phyloP scores from a whole-genome alignment of 2,113 vertebrate species.

The Takifugu bimaculatus region DNA sequence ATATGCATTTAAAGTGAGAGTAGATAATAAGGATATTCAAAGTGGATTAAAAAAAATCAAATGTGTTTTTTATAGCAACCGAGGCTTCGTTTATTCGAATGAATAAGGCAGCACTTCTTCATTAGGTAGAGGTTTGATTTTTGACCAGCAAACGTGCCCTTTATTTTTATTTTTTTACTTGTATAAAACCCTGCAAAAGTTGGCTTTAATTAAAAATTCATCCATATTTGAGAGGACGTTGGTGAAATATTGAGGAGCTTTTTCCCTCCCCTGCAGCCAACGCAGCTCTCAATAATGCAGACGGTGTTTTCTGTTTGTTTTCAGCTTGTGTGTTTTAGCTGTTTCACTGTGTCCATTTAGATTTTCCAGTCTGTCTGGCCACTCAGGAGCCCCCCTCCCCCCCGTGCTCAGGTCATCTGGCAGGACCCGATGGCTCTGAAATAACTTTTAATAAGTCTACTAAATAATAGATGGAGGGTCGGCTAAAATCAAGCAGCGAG shows the following conservation, averaged over 20 bases:
- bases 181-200: slow-evolving; percentile 41
- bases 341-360: slow-evolving; percentile 72
- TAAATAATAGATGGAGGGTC: slow-evolving; percentile 79
- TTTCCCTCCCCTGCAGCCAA: slow-evolving; percentile 66
- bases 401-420: slow-evolving; percentile 73
- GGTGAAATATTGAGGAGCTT: slow-evolving; percentile 74
- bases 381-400: slow-evolving; percentile 58
- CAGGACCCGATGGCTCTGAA: slow-evolving; percentile 75
- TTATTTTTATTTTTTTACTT: slow-evolving; percentile 15
- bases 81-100: background rate
- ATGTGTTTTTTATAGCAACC: too few relatives aligned
- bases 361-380: slow-evolving; percentile 68
- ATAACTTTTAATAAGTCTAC: slow-evolving; percentile 82
- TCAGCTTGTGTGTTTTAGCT: slow-evolving; percentile 68
- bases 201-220: slow-evolving; percentile 72
- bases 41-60: background rate
- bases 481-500: slow-evolving; percentile 72
- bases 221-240: slow-evolving; percentile 60
- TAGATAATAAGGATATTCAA: slow-evolving; percentile 4
- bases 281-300: slow-evolving; percentile 74
- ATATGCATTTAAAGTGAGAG: slow-evolving; percentile 26
- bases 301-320: slow-evolving; percentile 73
- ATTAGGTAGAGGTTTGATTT: background rate
- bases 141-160: background rate
- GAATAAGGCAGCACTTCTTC: background rate